phyloP scores from a whole-genome alignment of 2,113 vertebrate species.

The Pristiophorus japonicus region DNA sequence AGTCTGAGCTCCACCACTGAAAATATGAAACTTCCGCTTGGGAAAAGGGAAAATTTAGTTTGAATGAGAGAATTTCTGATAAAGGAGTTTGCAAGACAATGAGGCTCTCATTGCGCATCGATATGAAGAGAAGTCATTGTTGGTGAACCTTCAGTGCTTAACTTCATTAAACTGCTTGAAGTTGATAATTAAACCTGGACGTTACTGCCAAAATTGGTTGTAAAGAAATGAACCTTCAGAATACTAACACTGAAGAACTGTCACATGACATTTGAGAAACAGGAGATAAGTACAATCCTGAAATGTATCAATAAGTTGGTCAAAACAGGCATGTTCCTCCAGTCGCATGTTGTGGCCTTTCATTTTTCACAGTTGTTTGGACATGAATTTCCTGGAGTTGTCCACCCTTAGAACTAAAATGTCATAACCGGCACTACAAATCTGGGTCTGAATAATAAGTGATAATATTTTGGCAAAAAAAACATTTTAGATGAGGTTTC shows the following conservation, averaged over 20 bases:
- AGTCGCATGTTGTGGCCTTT: neutral
- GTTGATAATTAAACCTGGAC: neutral
- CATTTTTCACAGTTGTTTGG: conserved; percentile 16
- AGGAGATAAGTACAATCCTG: neutral
- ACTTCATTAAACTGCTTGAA: neutral
- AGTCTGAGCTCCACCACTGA: neutral
- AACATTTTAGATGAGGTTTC: neutral
- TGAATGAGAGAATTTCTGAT: neutral
- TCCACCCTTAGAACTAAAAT: neutral
- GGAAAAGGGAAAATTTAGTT: neutral
- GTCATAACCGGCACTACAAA: neutral
- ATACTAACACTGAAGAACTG: neutral
- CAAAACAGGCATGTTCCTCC: neutral
- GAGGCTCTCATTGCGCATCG: neutral
- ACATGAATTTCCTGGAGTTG: neutral
- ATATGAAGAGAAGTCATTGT: neutral
- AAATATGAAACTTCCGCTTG: neutral
- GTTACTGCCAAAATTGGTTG: neutral
- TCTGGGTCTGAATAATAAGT: neutral
- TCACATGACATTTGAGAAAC: neutral
- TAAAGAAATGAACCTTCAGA: neutral
- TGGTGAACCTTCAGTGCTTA: neutral
- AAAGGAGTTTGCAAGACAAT: neutral
- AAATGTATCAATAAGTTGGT: no score
- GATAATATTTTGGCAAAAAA: neutral